These are phyloP conservation scores for Frankliniella fusca DNA, from an alignment of 2,888 invertebrate species.

Conservation along the genomic window DNA sequence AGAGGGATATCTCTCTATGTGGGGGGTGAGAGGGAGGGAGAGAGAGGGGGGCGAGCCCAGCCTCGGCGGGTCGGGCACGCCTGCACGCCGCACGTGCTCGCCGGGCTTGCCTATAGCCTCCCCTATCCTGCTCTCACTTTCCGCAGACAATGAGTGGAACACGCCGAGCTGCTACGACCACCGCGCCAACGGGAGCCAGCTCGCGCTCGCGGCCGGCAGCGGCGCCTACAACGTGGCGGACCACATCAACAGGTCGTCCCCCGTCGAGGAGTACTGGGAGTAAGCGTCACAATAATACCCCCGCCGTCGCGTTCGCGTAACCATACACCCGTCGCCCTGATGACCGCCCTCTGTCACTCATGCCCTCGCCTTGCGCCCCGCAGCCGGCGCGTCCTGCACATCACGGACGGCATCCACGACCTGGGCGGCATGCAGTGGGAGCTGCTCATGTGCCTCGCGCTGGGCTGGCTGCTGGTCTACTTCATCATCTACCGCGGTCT, in stretches of 20 bases:
- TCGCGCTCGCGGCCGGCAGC: slow-evolving; percentile 22
- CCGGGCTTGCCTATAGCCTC: neutral
- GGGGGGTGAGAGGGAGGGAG: neutral
- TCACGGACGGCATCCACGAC: slow-evolving; percentile 57
- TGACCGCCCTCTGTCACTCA: neutral
- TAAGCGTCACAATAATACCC: too few relatives aligned
- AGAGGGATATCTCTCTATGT: neutral
- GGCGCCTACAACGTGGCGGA: slow-evolving; percentile 36
- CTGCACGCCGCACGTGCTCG: neutral
- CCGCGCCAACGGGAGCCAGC: neutral
- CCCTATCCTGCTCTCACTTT: neutral
- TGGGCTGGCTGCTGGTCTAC: slow-evolving; percentile 67
- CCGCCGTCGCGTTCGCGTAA: too few relatives aligned
- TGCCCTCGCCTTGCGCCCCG: slow-evolving; percentile 42
- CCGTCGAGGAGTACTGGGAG: slow-evolving; percentile 60
- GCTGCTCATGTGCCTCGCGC: slow-evolving; percentile 58
- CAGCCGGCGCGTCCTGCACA: slow-evolving; percentile 59
- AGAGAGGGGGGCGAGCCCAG: neutral
- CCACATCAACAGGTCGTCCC: slow-evolving; percentile 46
- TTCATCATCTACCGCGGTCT: slow-evolving; percentile 68
- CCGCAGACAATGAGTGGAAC: slow-evolving; percentile 15
- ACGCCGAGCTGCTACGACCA: slow-evolving; percentile 11
- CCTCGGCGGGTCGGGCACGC: neutral
- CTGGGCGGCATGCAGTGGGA: slow-evolving; percentile 66
- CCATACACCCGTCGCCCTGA: too few relatives aligned